Base-by-base conservation (phyloP, 2,888 invertebrate species). In the Caenorhabditis angaria region DNA sequence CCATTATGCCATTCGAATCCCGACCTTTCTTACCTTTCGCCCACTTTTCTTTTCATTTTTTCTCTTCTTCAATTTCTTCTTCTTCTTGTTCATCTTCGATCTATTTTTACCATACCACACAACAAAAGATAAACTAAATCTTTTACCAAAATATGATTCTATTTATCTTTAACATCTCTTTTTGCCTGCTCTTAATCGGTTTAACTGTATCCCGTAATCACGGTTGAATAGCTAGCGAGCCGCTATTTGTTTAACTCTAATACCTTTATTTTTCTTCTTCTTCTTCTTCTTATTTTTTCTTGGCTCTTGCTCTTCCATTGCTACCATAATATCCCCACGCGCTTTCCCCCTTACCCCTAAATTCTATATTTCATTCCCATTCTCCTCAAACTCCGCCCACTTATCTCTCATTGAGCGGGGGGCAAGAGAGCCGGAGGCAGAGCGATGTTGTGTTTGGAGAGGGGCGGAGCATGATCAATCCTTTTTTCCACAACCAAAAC, bases 1-100 rank as follows among this genome's bases (percentile, higher is more conserved):
- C 25, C 69, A 64, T 70, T 70, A 74, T 74, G 69, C 69, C 74
- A 74, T 70, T 59, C 63, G 65, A 61, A 74, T 74, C 74, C 66
- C 69, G 74, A 73, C 73, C 73, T 70, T n/a, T 55, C 62, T 35
- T 32, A 24, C 54, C 18, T 35, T 47, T 41, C 61, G 25, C 27
- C 54, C 56, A 56, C 59, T 35, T 35, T 35, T 56, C 27, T 27
- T 58, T 24, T 27, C 58, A 54, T 24, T 14, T 25, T n/a, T 28
- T n/a, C 53, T 25, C 12, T 18, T 28, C 27, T 24, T 27, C 54
- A 3, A 14, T 27, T 54, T 29, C 29, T 54, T 54, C 28, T 24
- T 20, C 22, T 53, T 24, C 27, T 22, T 27, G 28, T 6, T 8
- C n/a, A n/a, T n/a, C 14, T 25, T 27, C 27, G 5, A 54, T 28